Percentiles rank a stretch among this genome's conserved stretches.
Evolutionary conservation across 2,113 vertebrate genomes (phyloP).

Genomic region (Calyptommatus sinebrachiatus): DNA sequence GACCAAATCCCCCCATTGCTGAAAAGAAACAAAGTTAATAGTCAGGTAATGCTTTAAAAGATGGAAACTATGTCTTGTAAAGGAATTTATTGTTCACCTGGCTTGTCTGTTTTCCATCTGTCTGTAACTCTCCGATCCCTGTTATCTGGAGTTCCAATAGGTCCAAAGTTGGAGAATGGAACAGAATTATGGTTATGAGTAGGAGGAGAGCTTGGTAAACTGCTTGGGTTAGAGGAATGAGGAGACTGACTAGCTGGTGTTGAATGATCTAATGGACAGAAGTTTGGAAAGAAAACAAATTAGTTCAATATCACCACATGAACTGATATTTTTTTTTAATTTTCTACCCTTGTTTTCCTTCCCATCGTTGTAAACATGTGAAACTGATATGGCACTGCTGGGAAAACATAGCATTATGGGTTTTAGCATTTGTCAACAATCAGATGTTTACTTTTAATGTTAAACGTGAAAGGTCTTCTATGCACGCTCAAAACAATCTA

Average conservation of each 20-base stretch:
- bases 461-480: background rate
- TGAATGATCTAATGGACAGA: constrained; percentile 86
- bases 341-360: background rate
- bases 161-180: constrained; percentile 95
- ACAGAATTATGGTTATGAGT: constrained; percentile 90
- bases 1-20: constrained; percentile 87
- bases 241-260: constrained; percentile 98
- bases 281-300: constrained; percentile 18
- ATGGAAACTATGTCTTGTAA: rapidly evolving
- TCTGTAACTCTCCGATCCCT: constrained; percentile 87
- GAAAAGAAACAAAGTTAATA: constrained; percentile 26
- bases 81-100: constrained; percentile 69
- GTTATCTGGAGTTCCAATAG: constrained; percentile 93
- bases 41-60: background rate
- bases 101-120: constrained; percentile 96
- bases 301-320: background rate
- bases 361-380: background rate
- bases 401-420: background rate
- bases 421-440: background rate
- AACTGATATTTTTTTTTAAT: background rate
- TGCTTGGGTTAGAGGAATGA: constrained; percentile 98
- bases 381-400: background rate
- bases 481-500: too few relatives aligned
- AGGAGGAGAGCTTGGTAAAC: constrained; percentile 94
- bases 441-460: background rate